Percentiles rank a stretch among this genome's conserved stretches.
These are phyloP conservation scores for Caranx ignobilis DNA, from an alignment of 2,113 vertebrate species.

Conservation along the genomic window DNA sequence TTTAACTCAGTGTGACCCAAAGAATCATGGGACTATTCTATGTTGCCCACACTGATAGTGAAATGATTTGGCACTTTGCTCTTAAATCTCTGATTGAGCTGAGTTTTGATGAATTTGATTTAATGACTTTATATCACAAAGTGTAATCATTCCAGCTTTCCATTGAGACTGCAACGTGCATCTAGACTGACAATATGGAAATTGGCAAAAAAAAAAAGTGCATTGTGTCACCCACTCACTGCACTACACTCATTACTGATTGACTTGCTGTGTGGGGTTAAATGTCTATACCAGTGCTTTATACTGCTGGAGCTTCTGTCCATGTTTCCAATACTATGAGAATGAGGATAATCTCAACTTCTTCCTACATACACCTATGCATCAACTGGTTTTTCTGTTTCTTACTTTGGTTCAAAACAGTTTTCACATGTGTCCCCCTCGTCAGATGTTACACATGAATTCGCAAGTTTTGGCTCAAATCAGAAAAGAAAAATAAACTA, in stretches of 20 bases:
- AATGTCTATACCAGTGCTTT: slow-evolving; percentile 8
- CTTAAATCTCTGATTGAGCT: neutral
- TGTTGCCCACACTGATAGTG: neutral
- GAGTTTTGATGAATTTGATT: neutral
- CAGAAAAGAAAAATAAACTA: neutral
- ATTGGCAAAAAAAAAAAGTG: slow-evolving; percentile 1
- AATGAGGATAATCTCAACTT: neutral
- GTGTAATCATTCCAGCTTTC: too few species aligned
- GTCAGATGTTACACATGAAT: neutral
- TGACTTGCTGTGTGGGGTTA: slow-evolving; percentile 19
- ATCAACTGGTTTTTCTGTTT: neutral
- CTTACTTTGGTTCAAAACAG: neutral
- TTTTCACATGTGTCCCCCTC: neutral
- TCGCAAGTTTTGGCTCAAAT: neutral
- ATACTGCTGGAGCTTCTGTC: neutral
- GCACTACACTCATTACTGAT: slow-evolving; percentile 27
- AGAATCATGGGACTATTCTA: neutral
- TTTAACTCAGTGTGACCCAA: slow-evolving; percentile 16
- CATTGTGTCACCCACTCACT: slow-evolving; percentile 20
- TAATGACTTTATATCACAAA: neutral
- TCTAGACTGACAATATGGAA: neutral
- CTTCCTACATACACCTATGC: neutral
- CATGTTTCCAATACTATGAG: slow-evolving; percentile 9
- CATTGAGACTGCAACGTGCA: too few species aligned
- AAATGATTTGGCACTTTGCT: neutral